Evolutionary conservation across 1,140 invertebrate species (phyloP).

Genomic region (Wiebesia pumilae): DNA sequence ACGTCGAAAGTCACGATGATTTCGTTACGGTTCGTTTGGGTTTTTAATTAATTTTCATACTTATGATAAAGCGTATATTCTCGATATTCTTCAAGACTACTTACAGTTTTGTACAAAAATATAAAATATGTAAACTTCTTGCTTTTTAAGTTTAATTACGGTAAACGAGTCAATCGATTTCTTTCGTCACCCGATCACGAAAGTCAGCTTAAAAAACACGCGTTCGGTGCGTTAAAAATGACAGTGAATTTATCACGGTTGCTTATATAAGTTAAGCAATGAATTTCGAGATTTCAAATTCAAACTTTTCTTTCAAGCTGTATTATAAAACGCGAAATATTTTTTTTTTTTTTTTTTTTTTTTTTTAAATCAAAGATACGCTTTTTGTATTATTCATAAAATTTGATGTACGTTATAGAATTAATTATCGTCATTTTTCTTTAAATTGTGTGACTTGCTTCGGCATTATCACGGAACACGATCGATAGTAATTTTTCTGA

Average conservation of each 20-base stretch:
- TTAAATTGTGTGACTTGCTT: background rate
- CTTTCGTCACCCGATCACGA: background rate
- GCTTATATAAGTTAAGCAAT: background rate
- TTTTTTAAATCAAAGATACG: too few species aligned
- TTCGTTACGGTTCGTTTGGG: background rate
- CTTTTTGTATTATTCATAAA: too few species aligned
- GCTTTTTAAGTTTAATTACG: background rate
- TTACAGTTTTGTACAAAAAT: background rate
- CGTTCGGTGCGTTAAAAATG: background rate
- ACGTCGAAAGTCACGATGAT: background rate
- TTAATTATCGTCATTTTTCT: background rate
- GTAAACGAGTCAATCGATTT: background rate
- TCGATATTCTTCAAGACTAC: background rate
- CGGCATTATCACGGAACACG: background rate
- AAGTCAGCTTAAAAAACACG: background rate
- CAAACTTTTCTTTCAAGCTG: background rate
- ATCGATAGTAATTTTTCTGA: background rate
- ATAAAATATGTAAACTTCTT: background rate
- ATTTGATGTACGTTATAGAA: too few species aligned
- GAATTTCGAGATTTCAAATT: background rate
- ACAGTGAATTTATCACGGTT: background rate
- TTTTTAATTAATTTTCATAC: background rate
- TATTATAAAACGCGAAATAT: background rate
- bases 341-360: too few species aligned
- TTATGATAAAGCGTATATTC: background rate